Evolutionary conservation across 1,140 invertebrate species (phyloP), one percentile per base, ranked within the genome.

Genomic region (Drosophila guanche): DNA sequence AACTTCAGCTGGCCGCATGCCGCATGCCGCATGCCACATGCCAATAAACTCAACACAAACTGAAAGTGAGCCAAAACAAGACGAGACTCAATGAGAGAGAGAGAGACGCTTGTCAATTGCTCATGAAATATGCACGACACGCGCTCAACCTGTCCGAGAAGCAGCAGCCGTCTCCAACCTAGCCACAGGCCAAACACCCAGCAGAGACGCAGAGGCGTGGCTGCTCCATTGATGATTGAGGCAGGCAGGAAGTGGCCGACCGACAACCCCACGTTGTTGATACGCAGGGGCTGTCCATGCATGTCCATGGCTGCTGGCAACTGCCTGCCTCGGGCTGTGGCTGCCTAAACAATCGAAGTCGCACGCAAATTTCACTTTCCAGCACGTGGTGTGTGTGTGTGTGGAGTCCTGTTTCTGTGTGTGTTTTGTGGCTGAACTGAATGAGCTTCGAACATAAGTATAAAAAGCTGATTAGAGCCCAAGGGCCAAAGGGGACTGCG

Each of bases 51-150:
- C 33, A 70, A 47, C 62, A 40, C 20, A 29, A 25, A 50, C 33
- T 8, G 37, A 47, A 43, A 40, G 37, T 20, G 16, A 20, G 16
- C 16, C 16, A 20, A 20, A 20, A 20, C 16, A 20, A 20, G 16
- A 20, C 16, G 16, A 20, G 16, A 20, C 16, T 20, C 16, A 20
- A 20, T 20, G 16, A 20, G 16, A 65, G 59, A n/a, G n/a, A n/a
- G n/a, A 23, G 58, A 65, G 59, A 47, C 66, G 79, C 60, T 62
- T 72, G 85, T 84, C 80, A 85, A 84, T 85, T 76, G 59, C 66
- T 65, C 60, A 84, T 84, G 0, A 63, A 84, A 76, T 84, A 84
- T 84, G 72, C 79, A 76, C 51, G 66, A 71, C 79, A 83, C 79
- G 81, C 69, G 45, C 63, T 20, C 37, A 47, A 68, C 33, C 40